Conservation (phyloP, 2,113 vertebrate species). For the Myotis yumanensis region DNA sequence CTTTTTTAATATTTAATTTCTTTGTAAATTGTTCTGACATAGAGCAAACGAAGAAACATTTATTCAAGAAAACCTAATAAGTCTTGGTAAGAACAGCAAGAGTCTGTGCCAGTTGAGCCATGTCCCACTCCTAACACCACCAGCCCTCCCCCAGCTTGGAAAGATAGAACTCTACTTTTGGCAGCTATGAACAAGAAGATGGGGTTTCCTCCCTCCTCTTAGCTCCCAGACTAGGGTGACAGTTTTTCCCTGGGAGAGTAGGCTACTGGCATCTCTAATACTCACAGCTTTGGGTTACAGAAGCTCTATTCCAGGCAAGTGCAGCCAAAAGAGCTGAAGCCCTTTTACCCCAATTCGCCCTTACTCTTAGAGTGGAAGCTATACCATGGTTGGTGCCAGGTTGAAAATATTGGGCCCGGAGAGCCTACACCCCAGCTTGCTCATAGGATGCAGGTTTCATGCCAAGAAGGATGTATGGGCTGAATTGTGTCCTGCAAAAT, state of each 20-base stretch:
- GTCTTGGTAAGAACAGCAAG: not conserved
- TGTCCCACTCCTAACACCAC: not conserved
- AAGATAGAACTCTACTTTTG: not conserved
- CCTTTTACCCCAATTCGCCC: not conserved
- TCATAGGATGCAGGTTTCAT: not conserved
- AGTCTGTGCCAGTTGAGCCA: not conserved
- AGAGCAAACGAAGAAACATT: not conserved
- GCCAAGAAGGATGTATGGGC: not conserved
- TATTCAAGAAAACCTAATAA: not conserved
- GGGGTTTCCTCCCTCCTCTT: not conserved
- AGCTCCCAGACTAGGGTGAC: not conserved
- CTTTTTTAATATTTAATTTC: not conserved
- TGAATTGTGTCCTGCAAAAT: not conserved
- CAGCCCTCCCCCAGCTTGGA: too few relatives aligned
- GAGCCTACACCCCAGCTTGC: not conserved
- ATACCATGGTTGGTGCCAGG: not conserved
- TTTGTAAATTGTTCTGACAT: not conserved
- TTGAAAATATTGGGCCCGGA: not conserved
- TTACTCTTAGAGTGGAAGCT: not conserved
- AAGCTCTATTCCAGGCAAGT: not conserved
- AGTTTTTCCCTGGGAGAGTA: not conserved
- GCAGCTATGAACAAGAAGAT: not conserved
- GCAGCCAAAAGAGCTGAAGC: not conserved
- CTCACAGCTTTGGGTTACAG: not conserved
- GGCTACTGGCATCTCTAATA: not conserved